Base-by-base conservation (phyloP, 2,113 vertebrate species). In the Mirounga angustirostris region DNA sequence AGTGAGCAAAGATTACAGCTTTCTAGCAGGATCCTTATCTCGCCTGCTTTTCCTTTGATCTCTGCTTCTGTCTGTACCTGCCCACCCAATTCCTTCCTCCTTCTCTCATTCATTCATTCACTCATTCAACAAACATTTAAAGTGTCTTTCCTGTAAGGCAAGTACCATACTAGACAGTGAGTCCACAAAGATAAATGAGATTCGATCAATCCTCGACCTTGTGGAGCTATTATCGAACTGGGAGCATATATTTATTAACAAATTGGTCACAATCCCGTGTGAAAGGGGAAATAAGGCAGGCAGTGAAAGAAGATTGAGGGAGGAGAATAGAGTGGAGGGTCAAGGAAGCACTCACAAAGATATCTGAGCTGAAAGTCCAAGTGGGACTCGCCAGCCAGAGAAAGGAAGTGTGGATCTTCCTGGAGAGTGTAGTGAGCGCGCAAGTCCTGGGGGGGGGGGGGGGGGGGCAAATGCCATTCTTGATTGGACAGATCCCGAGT, bases 11-110 rank as follows among this genome's bases (percentile, higher is more conserved):
- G 56, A 71, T 43, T 22, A 59, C 54, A 24, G 14, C 85, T 93
- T 93, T 83, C 80, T 93, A 63, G 26, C 73, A 94, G 33, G 12
- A 79, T 59, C 61, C 76, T 30, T 16, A 36, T 82, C 79, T 61
- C 36, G 14, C 67, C 78, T 59, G 58, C 7, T 69, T 87, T 89
- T 95, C 83, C 81, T 94, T 59, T 24, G 30, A 14, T 63, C 71
- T 96, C 74, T 79, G 59, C 43, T 91, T 82, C 63, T 59, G 40
- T 92, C 50, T 63, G 10, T 50, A n/a, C 24, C 40, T 71, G 26
- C 67, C 28, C 5, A 14, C 10, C 78, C 65, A 83, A 14, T 79
- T 94, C 61, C 59, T 87, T 78, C 85, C n/a, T 91, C 73, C 76
- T 65, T 63, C 54, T 79, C 13, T 43, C 71, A 76, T 43, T 93